Evolutionary conservation across 1,140 invertebrate genomes (phyloP).

Genomic region (Drosophila aff.): DNA sequence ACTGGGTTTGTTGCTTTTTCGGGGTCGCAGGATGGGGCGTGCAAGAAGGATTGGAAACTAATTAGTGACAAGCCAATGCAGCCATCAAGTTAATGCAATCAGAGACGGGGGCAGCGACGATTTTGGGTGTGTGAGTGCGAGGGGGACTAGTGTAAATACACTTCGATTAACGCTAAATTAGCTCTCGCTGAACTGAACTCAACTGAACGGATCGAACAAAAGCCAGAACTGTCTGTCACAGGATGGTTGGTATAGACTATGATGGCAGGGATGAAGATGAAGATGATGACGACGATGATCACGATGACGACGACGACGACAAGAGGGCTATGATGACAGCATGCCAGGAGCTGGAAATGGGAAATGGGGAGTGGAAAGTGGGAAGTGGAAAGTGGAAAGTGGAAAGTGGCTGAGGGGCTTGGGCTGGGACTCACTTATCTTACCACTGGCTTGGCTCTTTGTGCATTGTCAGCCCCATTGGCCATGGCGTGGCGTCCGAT

Average conservation of each 20-base stretch:
- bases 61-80: conserved; percentile 60
- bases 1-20: conserved; percentile 12
- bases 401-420: neutral
- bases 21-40: neutral
- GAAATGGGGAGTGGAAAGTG: neutral
- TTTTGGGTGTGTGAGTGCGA: neutral
- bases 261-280: conserved; percentile 14
- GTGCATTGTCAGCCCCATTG: conserved; percentile 65
- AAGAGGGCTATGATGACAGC: conserved; percentile 43
- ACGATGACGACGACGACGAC: conserved; percentile 12
- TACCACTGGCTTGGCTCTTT: conserved; percentile 32
- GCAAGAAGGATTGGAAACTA: conserved; percentile 51
- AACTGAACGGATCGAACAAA: conserved; percentile 51
- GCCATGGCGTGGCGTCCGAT: conserved; percentile 50
- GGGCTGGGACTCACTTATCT: conserved; percentile 51
- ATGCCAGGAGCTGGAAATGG: neutral
- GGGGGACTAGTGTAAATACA: conserved; percentile 52
- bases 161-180: conserved; percentile 76
- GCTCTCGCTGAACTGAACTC: conserved; percentile 48
- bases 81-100: conserved; percentile 41
- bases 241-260: conserved; percentile 11
- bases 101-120: conserved; percentile 7
- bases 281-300: neutral
- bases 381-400: neutral
- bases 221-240: conserved; percentile 33